phyloP scores from a whole-genome alignment of 2,113 vertebrate species.

The Tetraodon nigroviridis region DNA sequence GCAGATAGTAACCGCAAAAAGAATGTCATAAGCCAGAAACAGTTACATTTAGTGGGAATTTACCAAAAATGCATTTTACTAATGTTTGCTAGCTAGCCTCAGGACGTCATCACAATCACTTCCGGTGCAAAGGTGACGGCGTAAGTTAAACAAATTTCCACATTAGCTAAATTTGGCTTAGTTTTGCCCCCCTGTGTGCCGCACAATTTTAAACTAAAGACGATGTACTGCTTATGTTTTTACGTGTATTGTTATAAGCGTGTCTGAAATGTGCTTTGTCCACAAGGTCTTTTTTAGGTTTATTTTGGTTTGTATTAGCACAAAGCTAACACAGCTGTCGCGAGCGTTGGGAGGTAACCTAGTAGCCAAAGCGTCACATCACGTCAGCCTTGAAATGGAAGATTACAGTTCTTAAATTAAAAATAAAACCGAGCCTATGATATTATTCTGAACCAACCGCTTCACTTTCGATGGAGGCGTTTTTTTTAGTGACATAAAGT shows the following conservation, averaged over 20 bases:
- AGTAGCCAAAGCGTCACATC: conserved; percentile 47
- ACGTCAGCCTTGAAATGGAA: neutral
- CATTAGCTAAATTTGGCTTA: neutral
- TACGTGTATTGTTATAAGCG: too few species aligned
- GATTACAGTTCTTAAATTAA: neutral
- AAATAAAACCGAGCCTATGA: neutral
- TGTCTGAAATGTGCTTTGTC: too few species aligned
- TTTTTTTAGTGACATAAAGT: too few species aligned
- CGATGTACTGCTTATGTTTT: too few species aligned
- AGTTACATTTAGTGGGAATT: neutral
- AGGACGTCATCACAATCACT: conserved; percentile 5
- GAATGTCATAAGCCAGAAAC: neutral
- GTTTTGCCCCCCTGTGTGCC: neutral
- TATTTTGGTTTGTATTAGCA: neutral
- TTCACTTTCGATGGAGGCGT: too few species aligned
- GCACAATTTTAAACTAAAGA: neutral
- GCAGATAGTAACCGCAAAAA: neutral
- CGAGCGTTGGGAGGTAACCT: conserved; percentile 66
- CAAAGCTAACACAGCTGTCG: neutral
- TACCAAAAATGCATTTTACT: conserved; percentile 7
- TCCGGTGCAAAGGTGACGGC: conserved; percentile 56
- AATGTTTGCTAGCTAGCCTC: conserved; percentile 7
- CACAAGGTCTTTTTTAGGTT: neutral
- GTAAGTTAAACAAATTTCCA: conserved; percentile 18
- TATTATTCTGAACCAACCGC: too few species aligned